Base-by-base conservation (phyloP, 2,797 vertebrate species). In the Antrozous pallidus region DNA sequence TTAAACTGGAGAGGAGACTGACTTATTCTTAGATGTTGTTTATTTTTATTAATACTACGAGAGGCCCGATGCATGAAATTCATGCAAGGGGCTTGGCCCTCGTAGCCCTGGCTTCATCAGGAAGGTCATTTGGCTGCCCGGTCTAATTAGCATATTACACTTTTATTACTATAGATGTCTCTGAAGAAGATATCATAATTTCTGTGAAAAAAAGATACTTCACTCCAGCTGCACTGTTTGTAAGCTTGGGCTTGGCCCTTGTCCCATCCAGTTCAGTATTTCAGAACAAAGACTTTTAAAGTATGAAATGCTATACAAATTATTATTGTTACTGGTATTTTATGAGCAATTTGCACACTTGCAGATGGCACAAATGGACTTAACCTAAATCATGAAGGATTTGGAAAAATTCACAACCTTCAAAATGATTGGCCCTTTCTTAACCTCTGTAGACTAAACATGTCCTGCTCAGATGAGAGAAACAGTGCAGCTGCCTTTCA, bases 21-120 rank as follows among this genome's bases (percentile, higher is more conserved):
- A 84, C 93, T 98, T 97, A 56, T 6, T 89, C 96, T 97, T 95
- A 97, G 74, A 97, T 97, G 96, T 87, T 98, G 90, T 98, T 98
- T 98, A 81, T 11, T 92, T 98, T 98, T 97, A 98, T 98, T 98
- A 98, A 97, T 97, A 97, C 96, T 96, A 31, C 58, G 14, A 61
- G 58, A 61, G 58, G 28, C 26, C 58, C 13, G 1, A 61, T 31
- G 13, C 58, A 61, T 0, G 0, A 61, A 61, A 61, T 14, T 61
- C 28, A 31, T 31, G 58, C 28, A 61, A 61, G 28, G 58, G 28
- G 5, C 58, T 31, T 2, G 12, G 8, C 26, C 58, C 28, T 7
- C 2, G 0, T 12, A 61, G 5, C 5, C 28, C 58, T 0, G 2
- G 58, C 26, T 61, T 61, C 26, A 0, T 61, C 28, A 2, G 5